These are phyloP conservation scores for Brachyptera putata DNA, from an alignment of 2,888 invertebrate genomes.

Conservation along the genomic window DNA sequence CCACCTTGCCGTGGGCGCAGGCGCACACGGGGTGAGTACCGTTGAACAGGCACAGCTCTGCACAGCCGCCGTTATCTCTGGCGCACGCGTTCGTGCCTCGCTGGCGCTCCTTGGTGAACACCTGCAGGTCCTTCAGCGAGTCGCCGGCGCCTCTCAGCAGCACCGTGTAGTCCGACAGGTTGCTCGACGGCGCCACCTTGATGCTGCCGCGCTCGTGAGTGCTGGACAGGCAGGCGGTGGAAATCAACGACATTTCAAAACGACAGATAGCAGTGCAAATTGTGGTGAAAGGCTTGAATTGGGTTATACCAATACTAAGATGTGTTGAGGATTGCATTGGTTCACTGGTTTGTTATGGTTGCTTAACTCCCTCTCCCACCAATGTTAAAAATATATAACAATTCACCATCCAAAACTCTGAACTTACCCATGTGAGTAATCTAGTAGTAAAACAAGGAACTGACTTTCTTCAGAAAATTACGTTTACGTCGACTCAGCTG, in stretches of 20 bases:
- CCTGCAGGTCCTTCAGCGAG: conserved; percentile 64
- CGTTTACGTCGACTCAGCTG: too few species aligned
- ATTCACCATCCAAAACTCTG: too few species aligned
- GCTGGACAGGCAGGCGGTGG: conserved; percentile 40
- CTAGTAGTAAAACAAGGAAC: too few species aligned
- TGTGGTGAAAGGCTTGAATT: not conserved
- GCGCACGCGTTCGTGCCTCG: conserved; percentile 61
- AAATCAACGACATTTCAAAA: too few species aligned
- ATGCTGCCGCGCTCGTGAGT: conserved; percentile 59
- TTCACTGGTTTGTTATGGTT: too few species aligned
- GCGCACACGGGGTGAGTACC: conserved; percentile 66
- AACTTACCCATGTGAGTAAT: too few species aligned
- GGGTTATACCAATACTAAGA: too few species aligned
- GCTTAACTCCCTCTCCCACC: too few species aligned
- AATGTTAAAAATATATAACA: too few species aligned
- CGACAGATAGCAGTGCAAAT: not conserved
- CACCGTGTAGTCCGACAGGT: conserved; percentile 54
- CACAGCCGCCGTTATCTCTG: conserved; percentile 65
- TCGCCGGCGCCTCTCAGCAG: conserved; percentile 58
- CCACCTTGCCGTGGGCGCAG: conserved; percentile 77
- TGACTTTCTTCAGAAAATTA: too few species aligned
- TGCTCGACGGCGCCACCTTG: conserved; percentile 57
- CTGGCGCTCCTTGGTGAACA: conserved; percentile 55
- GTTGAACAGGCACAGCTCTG: conserved; percentile 72
- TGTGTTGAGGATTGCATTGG: too few species aligned